Evolutionary conservation across 2,113 vertebrate genomes (phyloP), one percentile per base, ranked within the genome.

Genomic region (Peromyscus maniculatus): DNA sequence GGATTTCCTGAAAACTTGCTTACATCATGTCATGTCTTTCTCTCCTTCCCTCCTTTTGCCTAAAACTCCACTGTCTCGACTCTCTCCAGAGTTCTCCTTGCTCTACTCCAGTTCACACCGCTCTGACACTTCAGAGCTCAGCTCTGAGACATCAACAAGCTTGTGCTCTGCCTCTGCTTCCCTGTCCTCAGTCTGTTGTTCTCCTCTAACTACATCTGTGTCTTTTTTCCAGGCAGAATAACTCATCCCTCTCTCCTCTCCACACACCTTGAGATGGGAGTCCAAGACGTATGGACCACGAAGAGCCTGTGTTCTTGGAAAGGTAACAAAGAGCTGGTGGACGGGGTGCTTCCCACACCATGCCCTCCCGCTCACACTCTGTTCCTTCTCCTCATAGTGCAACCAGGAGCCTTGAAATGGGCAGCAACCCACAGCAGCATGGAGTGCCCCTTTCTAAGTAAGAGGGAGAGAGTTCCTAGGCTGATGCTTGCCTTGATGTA

Each of bases 391-490:
- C 72, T 5, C n/a, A 15, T 4, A 43, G 52, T 13, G 7, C 69
- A 69, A 3, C 17, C n/a, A 21, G 13, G 22, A 16, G n/a, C 13
- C 6, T 43, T 55, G 21, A 93, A 33, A 43, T 12, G 19, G 28
- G 52, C 4, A n/a, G 17, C 4, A 15, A 22, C 15, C 21, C 46
- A 31, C 12, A 5, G 52, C 5, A 26, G 55, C 36, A 15, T 62
- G 39, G 21, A 6, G 2, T 28, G 11, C 33, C 15, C 15, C 66
- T 57, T 46, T 39, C 16, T 33, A 17, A 55, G 39, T n/a, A 11
- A 19, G 11, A 55, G 0, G 3, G 3, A 33, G 9, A 33, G 1
- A 78, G 52, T 36, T 55, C n/a, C 11, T 13, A 11, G 46, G 26
- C 7, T 39, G 55, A 74, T 12, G 52, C 9, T 36, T 67, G 21